Percentiles rank a stretch among this genome's conserved stretches.
These are phyloP conservation scores for Nettapus auritus DNA, from an alignment of 2,113 vertebrate genomes.

Conservation along the genomic window DNA sequence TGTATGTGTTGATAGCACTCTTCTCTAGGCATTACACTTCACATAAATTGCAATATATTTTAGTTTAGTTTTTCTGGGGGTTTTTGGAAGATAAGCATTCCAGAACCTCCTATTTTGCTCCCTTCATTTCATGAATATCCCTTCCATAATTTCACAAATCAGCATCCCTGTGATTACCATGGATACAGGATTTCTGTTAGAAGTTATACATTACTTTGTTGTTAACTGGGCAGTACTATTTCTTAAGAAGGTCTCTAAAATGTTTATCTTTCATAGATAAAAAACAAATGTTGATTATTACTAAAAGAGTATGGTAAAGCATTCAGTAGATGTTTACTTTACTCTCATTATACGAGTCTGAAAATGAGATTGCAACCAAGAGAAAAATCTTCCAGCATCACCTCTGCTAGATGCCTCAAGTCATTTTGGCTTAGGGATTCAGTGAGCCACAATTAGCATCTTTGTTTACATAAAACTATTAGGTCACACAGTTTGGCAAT, in stretches of 20 bases:
- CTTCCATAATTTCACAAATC: background rate
- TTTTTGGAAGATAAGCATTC: background rate
- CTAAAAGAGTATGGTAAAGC: background rate
- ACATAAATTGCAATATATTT: background rate
- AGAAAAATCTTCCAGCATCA: background rate
- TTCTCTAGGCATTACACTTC: background rate
- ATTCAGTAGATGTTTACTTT: background rate
- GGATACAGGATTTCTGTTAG: background rate
- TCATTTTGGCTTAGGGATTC: background rate
- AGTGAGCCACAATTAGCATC: background rate
- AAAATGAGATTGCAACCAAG: background rate
- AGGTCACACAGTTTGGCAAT: background rate
- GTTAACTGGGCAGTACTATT: background rate
- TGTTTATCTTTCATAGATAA: background rate
- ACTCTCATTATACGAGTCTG: background rate
- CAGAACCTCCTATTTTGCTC: background rate
- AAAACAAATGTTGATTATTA: background rate
- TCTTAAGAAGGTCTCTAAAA: background rate
- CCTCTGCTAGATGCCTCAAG: background rate
- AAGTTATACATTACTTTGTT: background rate
- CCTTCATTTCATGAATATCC: background rate
- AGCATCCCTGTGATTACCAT: background rate
- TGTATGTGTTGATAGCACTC: background rate
- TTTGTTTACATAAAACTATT: background rate
- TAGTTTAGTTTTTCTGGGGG: background rate